A percentile compares a stretch with the other conserved stretches of the same genome.
Conservation (phyloP, 2,113 vertebrate genomes). For the Myanophis thanlyinensis region DNA sequence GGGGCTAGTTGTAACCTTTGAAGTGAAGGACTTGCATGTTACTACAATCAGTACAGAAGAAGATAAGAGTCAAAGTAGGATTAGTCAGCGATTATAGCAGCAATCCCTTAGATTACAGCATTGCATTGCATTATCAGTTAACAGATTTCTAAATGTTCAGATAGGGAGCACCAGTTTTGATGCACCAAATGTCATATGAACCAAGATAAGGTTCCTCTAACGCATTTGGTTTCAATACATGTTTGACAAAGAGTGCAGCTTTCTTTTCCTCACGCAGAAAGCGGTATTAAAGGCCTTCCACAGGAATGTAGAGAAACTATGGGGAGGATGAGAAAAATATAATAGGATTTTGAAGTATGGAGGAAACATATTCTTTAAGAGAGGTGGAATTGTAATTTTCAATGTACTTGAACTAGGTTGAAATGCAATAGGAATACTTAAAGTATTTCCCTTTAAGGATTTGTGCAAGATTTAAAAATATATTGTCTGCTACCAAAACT, state of each 20-base stretch:
- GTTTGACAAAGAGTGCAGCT: background rate
- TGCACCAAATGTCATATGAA: background rate
- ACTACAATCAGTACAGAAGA: background rate
- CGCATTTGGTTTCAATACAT: background rate
- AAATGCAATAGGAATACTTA: background rate
- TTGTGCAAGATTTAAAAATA: background rate
- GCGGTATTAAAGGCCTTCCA: background rate
- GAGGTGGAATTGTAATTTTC: background rate
- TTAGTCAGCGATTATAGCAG: background rate
- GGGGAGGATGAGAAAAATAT: background rate
- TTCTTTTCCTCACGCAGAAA: background rate
- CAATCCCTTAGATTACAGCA: background rate
- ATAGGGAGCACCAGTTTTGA: background rate
- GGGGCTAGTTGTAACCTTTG: background rate
- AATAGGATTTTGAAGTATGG: background rate
- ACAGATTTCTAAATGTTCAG: background rate
- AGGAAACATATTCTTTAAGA: background rate
- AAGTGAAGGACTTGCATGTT: background rate
- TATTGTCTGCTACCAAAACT: background rate
- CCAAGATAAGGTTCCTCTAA: background rate
- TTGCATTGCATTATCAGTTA: background rate
- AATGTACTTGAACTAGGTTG: background rate
- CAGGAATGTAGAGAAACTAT: background rate
- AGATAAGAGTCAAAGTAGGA: background rate
- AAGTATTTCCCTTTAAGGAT: background rate